phyloP scores from a whole-genome alignment of 2,797 vertebrate species.

The Macroramphosus scolopax region DNA sequence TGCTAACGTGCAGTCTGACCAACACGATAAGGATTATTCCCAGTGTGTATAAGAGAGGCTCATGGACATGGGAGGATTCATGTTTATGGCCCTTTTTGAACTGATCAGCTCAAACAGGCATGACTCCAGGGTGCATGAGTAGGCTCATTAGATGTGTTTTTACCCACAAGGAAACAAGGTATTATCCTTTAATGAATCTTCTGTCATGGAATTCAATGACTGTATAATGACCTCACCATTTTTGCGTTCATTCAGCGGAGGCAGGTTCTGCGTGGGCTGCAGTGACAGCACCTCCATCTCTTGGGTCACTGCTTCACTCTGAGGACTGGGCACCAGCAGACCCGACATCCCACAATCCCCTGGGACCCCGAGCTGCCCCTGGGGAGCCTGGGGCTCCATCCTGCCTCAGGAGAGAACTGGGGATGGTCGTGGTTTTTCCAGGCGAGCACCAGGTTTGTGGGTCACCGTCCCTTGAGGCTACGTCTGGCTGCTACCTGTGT shows the following conservation, averaged over 20 bases:
- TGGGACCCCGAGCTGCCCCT: conserved; percentile 69
- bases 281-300: conserved; percentile 92
- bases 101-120: no score
- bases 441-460: conserved; percentile 8
- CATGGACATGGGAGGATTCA: conserved; percentile 2
- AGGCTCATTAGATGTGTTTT: no score
- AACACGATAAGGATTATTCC: background rate
- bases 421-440: no score
- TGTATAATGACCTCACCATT: conserved; percentile 84
- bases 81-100: no score
- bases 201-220: background rate
- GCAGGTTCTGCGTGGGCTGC: conserved; percentile 86
- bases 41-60: background rate
- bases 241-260: conserved; percentile 91
- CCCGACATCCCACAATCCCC: conserved; percentile 79
- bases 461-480: conserved; percentile 27
- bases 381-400: conserved; percentile 82
- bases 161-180: no score
- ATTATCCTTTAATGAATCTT: no score
- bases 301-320: conserved; percentile 95
- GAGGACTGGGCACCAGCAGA: conserved; percentile 88
- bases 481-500: conserved; percentile 44
- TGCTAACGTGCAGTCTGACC: conserved; percentile 10
- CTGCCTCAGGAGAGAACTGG: conserved; percentile 53
- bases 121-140: no score